Conservation (phyloP, 2,888 invertebrate genomes). For the Pyrgus malvae region DNA sequence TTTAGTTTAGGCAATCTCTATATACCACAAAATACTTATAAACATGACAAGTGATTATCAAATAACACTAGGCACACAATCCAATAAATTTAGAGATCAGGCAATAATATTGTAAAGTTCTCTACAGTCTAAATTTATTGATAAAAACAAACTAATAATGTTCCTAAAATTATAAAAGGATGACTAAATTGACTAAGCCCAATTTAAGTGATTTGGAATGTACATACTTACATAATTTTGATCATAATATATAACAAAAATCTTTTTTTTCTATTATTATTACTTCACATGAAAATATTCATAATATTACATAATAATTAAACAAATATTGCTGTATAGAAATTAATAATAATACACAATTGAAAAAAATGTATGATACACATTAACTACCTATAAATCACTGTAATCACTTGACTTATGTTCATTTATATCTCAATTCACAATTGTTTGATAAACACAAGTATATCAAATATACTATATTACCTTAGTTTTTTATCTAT, state of each 20-base stretch:
- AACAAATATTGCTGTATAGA: too few species aligned
- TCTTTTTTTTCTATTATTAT: too few species aligned
- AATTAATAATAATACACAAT: too few species aligned
- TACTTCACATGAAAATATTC: not conserved
- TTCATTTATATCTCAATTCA: too few species aligned
- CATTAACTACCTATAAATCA: too few species aligned
- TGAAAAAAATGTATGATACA: too few species aligned
- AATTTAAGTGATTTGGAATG: conserved; percentile 12
- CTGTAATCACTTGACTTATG: too few species aligned
- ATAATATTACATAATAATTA: too few species aligned
- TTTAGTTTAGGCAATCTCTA: not conserved
- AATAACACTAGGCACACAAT: conserved; percentile 2
- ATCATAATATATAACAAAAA: too few species aligned
- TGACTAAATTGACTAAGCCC: conserved; percentile 14
- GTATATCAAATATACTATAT: too few species aligned
- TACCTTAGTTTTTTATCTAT: too few species aligned
- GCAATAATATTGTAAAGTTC: conserved; percentile 19
- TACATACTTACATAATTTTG: not conserved
- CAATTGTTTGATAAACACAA: too few species aligned
- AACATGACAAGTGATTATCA: not conserved
- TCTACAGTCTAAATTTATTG: conserved; percentile 29
- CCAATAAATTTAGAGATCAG: conserved; percentile 37
- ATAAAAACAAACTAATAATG: conserved; percentile 31
- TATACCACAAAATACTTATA: not conserved
- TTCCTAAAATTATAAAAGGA: conserved; percentile 7